phyloP scores from a whole-genome alignment of 1,140 invertebrate genomes.

The Tenebrio molitor region DNA sequence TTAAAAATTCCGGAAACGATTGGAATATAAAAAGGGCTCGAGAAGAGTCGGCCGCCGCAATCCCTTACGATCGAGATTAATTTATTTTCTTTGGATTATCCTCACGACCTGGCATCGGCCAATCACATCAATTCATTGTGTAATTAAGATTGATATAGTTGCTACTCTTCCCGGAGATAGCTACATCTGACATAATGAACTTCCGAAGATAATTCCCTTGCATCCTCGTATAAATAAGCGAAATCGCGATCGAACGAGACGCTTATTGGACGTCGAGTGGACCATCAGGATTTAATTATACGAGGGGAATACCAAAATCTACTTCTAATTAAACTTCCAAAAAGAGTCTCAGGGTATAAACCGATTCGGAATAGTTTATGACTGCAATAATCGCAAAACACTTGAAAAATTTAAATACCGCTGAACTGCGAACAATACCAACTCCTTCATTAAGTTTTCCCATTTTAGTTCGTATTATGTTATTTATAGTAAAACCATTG shows the following conservation, averaged over 20 bases:
- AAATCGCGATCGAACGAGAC: conserved; percentile 12
- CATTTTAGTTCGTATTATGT: no score
- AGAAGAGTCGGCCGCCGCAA: conserved; percentile 1
- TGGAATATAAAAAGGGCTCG: conserved; percentile 48
- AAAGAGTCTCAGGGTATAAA: no score
- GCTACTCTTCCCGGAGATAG: neutral
- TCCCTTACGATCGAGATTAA: conserved; percentile 23
- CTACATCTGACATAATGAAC: conserved; percentile 26
- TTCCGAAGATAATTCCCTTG: conserved; percentile 6
- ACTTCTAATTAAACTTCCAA: no score
- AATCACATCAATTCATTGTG: conserved; percentile 46
- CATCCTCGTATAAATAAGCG: conserved; percentile 21
- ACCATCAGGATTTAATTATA: no score
- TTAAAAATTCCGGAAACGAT: conserved; percentile 60
- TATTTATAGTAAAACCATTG: no score
- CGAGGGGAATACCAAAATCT: no score
- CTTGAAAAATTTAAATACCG: no score
- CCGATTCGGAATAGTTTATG: no score
- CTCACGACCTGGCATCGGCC: conserved; percentile 35
- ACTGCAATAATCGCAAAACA: no score
- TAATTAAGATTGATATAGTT: conserved; percentile 44
- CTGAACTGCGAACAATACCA: no score
- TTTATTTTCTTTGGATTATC: conserved; percentile 46
- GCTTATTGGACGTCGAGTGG: no score
- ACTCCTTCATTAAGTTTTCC: no score